Base-by-base conservation (phyloP, 1,140 invertebrate genomes). In the Trachelipus rathkii region DNA sequence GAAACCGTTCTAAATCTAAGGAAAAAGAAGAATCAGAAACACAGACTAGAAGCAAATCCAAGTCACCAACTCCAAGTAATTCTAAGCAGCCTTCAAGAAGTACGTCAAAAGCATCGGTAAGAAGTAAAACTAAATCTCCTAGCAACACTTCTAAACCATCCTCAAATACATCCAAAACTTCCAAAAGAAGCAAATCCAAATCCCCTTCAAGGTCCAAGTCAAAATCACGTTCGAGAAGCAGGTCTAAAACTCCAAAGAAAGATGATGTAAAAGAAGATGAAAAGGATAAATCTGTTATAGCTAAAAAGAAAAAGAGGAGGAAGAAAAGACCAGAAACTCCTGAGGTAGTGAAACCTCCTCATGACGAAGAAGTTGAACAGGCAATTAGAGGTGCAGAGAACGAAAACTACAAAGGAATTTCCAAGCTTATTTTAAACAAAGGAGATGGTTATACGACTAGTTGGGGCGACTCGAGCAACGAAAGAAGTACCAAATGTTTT, bases 401-500 rank as follows among this genome's bases (percentile, higher is more conserved):
- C 19, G 76, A 76, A 9, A 72, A 81, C 44, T 81, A 73, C 45
- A 72, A 71, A 6, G 77, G 44, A 2, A 60, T 81, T 44, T 73
- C 72, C 60, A 53, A 69, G 10, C 9, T 81, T 33, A 44, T 81
- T n/a, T 44, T 78, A 33, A 15, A n/a, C n/a, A n/a, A 44, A 33
- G 79, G 79, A 7, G 74, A 92, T 91, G 6, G 94, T 93, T 89
- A 91, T 75, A 88, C n/a, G 91, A 82, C 85, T 97, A 50, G 85
- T 95, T 33, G 91, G 91, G 0, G 87, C 90, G 79, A 89, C 88
- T 92, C 93, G 43, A 86, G 87, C 60, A 91, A 95, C 84, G 86
- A 90, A n/a, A 0, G 94, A 96, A 85, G 88, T 96, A n/a, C 15
- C 93, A 96, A 85, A 89, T 92, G 7, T 96, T 97, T 86, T 87